phyloP scores from a whole-genome alignment of 2,113 vertebrate genomes.

The Bagarius yarrelli region DNA sequence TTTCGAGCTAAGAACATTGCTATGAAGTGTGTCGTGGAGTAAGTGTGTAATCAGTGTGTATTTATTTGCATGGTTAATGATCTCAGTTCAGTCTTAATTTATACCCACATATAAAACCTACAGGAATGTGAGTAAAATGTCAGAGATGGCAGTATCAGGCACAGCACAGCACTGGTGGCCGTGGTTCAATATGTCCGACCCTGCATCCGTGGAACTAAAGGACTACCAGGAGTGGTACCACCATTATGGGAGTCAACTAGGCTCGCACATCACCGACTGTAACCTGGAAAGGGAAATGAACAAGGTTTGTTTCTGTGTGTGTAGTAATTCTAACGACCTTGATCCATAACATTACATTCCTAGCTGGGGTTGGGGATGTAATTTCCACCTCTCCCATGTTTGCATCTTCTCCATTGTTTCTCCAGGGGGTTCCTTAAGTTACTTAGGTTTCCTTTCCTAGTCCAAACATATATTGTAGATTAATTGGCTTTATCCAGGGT shows the following conservation, averaged over 20 bases:
- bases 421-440: too few relatives aligned
- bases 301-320: conserved; percentile 59
- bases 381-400: too few relatives aligned
- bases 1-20: conserved; percentile 96
- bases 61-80: not conserved
- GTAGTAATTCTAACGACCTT: not conserved
- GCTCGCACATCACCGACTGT: conserved; percentile 70
- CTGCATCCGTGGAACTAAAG: conserved; percentile 62
- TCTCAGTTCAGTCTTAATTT: not conserved
- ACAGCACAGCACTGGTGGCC: conserved; percentile 60
- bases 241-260: conserved; percentile 56
- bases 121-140: conserved; percentile 68
- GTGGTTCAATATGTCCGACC: conserved; percentile 65
- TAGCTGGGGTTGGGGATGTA: too few relatives aligned
- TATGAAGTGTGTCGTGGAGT: conserved; percentile 81
- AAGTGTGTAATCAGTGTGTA: conserved; percentile 2
- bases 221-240: conserved; percentile 73
- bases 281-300: conserved; percentile 73
- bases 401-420: too few relatives aligned
- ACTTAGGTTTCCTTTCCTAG: too few relatives aligned
- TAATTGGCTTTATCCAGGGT: too few relatives aligned
- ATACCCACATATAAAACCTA: not conserved
- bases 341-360: too few relatives aligned
- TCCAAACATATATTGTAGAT: too few relatives aligned
- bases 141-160: conserved; percentile 45